phyloP scores from a whole-genome alignment of 2,113 vertebrate genomes.

The Eudorcas thomsonii region DNA sequence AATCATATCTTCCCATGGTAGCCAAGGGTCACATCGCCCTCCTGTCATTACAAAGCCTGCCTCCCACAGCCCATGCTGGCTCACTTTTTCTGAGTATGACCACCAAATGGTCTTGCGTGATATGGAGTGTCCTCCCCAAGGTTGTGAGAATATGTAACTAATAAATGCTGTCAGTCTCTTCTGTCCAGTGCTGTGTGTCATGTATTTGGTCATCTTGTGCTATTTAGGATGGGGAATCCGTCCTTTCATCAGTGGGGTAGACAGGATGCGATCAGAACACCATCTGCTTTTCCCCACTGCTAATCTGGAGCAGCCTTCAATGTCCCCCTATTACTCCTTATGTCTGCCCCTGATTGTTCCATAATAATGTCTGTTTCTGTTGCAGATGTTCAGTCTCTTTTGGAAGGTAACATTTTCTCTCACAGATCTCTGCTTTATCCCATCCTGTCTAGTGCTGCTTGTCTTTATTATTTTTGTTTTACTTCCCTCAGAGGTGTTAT shows the following conservation, averaged over 20 bases:
- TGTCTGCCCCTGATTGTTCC: not conserved
- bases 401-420: not conserved
- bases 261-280: not conserved
- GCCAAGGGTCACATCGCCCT: not conserved
- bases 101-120: not conserved
- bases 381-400: not conserved
- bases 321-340: not conserved
- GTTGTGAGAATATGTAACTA: not conserved
- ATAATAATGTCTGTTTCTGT: not conserved
- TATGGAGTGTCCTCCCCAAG: not conserved
- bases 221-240: not conserved
- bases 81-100: not conserved
- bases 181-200: not conserved
- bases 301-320: not conserved
- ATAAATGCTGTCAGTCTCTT: not conserved
- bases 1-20: not conserved
- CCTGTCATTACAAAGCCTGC: not conserved
- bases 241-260: not conserved
- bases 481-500: not conserved
- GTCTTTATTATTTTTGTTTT: not conserved
- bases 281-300: not conserved
- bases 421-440: not conserved
- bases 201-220: not conserved
- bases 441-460: not conserved
- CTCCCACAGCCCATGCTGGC: not conserved